These are phyloP conservation scores for Musca domestica DNA, from an alignment of 1,140 invertebrate genomes.

Conservation along the genomic window DNA sequence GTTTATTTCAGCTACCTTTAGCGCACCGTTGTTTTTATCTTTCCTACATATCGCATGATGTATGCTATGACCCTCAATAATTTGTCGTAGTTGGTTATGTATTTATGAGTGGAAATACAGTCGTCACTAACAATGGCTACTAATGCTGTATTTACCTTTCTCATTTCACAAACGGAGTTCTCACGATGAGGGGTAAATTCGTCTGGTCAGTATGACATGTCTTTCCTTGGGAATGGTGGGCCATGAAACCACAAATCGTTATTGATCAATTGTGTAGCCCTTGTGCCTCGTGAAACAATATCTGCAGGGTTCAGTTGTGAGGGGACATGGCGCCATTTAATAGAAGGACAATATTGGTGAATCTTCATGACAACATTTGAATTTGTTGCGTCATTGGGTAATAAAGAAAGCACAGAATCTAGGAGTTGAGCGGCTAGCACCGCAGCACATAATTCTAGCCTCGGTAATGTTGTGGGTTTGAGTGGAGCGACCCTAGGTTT, in stretches of 20 bases:
- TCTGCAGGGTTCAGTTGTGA: slow-evolving; percentile 41
- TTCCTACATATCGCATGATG: not conserved
- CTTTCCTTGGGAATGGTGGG: slow-evolving; percentile 26
- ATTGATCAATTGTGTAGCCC: slow-evolving; percentile 28
- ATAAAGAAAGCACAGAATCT: not conserved
- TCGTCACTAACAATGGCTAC: not conserved
- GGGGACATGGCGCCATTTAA: slow-evolving; percentile 35
- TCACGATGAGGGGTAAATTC: not conserved
- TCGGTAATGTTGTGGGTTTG: not conserved
- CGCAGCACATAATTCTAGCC: slow-evolving; percentile 9
- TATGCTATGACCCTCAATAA: not conserved
- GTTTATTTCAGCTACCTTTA: not conserved
- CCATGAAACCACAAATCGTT: slow-evolving; percentile 46
- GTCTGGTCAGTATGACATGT: not conserved
- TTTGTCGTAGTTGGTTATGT: not conserved
- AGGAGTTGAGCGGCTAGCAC: not conserved
- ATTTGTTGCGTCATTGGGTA: not conserved
- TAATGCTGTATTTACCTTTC: not conserved
- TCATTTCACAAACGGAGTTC: not conserved
- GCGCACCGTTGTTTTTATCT: not conserved
- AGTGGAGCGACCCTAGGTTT: not conserved
- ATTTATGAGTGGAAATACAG: not conserved
- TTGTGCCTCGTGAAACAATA: slow-evolving; percentile 30
- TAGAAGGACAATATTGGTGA: slow-evolving; percentile 29
- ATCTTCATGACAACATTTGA: slow-evolving; percentile 43